Evolutionary conservation across 2,113 vertebrate genomes (phyloP).

Genomic region (Podiceps cristatus): DNA sequence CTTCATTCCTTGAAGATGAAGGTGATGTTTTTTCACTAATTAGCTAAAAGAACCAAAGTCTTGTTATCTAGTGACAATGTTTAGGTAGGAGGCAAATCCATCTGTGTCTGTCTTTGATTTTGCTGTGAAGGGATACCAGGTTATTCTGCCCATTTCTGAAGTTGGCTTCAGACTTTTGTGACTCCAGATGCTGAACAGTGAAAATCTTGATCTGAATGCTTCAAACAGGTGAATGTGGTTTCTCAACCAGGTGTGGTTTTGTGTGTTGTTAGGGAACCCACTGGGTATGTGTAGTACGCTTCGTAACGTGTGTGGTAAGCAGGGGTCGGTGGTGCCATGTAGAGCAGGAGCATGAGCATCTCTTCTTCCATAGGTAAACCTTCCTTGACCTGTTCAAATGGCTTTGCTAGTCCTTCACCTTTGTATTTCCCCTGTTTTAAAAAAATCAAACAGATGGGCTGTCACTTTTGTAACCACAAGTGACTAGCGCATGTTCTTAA

Average conservation of each 20-base stretch:
- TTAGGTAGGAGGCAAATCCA: neutral
- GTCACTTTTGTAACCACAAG: neutral
- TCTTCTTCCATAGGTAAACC: neutral
- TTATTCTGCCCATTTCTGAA: neutral
- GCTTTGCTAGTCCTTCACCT: neutral
- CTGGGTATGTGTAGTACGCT: neutral
- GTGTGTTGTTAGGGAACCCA: neutral
- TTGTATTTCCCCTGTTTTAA: neutral
- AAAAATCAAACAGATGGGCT: neutral
- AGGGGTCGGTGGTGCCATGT: fast-evolving
- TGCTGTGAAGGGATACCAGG: too few species aligned
- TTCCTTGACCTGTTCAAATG: neutral
- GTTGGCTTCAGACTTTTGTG: neutral
- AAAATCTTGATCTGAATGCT: neutral
- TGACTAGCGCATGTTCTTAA: neutral
- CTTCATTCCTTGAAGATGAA: neutral
- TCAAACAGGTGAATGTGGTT: neutral
- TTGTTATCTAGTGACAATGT: neutral
- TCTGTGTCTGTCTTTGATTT: neutral
- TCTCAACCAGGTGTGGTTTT: neutral
- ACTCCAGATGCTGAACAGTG: neutral
- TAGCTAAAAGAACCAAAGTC: neutral
- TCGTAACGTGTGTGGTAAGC: neutral
- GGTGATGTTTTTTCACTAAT: neutral
- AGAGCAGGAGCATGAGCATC: neutral